Base-by-base conservation (phyloP, 2,888 invertebrate species). In the Neoaliturus tenellus region DNA sequence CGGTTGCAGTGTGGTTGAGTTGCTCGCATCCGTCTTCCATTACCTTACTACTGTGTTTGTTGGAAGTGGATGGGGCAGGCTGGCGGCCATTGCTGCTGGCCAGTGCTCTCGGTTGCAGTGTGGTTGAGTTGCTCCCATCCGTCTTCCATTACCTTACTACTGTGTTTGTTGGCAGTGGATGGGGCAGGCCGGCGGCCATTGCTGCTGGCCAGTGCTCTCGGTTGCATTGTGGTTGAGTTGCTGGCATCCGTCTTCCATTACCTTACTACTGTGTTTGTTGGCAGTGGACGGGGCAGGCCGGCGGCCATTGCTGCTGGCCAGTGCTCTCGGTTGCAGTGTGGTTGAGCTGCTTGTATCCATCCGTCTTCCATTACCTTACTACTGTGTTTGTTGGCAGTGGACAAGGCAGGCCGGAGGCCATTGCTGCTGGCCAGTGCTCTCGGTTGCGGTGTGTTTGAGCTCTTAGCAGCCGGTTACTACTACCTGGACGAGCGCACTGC, bases 131-230 rank as follows among this genome's bases (percentile, higher is more conserved):
- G 25, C 41, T 85, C 8, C 81, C 85, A 3, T 83, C 85, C 3
- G 12, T 84, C 62, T 87, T 85, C 81, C 87, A 85, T 82, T 84
- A 81, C 71, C 71, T 86, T n/a, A n/a, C 44, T 44, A 39, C 55
- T 58, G 17, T 44, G 3, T 55, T 3, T 55, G 5, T 55, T 20
- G 3, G 2, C 83, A 51, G 84, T 86, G 35, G 86, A 86, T 41
- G 83, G 35, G n/a, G 81, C 83, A 51, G 86, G 86, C 8, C 80
- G 86, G 2, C 83, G 84, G n/a, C 86, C 86, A 8, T 80, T 86
- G 39, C 69, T 85, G 35, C 81, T 87, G 12, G 58, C 84, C 14
- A 86, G 86, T 14, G 73, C 85, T 6, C 58, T 82, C 6, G 85
- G 86, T 17, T 83, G 85, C 35, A 78, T 80, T 10, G 41, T 86